phyloP scores from a whole-genome alignment of 2,113 vertebrate genomes.

The Agapornis roseicollis region DNA sequence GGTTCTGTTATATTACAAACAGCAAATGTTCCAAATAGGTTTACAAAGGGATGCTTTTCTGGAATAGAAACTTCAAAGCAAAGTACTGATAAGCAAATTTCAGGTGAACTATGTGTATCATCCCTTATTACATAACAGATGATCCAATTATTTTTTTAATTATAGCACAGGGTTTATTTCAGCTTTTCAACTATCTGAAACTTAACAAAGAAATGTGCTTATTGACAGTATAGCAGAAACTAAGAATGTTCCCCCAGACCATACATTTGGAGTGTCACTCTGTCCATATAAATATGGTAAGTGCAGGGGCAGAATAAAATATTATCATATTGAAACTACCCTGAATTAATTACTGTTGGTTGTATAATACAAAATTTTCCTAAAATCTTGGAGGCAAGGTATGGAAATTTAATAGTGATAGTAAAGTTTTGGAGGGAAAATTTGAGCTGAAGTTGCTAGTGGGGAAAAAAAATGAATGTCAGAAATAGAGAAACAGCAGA shows the following conservation, averaged over 20 bases:
- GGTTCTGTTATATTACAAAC: neutral
- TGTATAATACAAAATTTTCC: neutral
- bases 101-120: neutral
- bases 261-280: conserved; percentile 68
- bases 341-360: neutral
- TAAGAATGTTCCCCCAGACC: conserved; percentile 61
- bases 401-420: neutral
- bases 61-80: neutral
- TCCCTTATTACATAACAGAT: neutral
- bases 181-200: neutral
- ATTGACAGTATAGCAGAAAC: conserved; percentile 74
- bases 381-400: neutral
- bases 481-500: neutral
- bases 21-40: neutral
- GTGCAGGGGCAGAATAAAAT: neutral
- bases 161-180: neutral
- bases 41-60: neutral
- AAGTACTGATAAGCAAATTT: neutral
- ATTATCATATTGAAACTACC: neutral
- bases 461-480: neutral
- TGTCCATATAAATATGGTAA: conserved; percentile 66
- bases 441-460: neutral
- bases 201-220: conserved; percentile 14
- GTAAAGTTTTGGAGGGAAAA: neutral
- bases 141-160: neutral